phyloP scores from a whole-genome alignment of 2,888 invertebrate genomes.

The Drosophila algonquin region DNA sequence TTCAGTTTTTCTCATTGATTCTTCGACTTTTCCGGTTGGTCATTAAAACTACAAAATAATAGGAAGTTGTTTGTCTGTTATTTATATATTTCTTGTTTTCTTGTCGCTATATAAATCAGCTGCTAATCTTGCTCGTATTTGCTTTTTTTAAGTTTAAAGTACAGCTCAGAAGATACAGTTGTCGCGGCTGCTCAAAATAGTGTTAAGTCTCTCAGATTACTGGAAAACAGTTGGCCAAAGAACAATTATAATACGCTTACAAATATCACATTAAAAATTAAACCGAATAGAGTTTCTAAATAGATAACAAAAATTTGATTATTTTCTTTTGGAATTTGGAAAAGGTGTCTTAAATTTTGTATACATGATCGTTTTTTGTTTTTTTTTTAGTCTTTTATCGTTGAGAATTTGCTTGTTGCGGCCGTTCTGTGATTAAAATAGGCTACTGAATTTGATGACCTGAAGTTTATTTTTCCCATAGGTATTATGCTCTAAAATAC shows the following conservation, averaged over 20 bases:
- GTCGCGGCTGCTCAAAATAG: conserved; percentile 36
- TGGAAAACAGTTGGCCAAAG: conserved; percentile 58
- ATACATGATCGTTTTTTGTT: conserved; percentile 46
- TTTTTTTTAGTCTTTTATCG: conserved; percentile 63
- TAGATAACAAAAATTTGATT: conserved; percentile 67
- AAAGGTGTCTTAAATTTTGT: conserved; percentile 62
- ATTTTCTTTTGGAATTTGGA: conserved; percentile 47
- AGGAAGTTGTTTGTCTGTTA: conserved; percentile 66
- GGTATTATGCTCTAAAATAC: conserved; percentile 69
- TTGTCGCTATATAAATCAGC: conserved; percentile 39
- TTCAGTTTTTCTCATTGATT: conserved; percentile 38
- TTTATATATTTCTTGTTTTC: conserved; percentile 22
- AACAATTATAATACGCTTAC: conserved; percentile 58
- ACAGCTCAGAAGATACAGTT: conserved; percentile 42
- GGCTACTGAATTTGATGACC: conserved; percentile 56
- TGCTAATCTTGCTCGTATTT: conserved; percentile 11
- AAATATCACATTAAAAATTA: conserved; percentile 68
- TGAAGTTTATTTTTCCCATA: conserved; percentile 57
- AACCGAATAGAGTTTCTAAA: conserved; percentile 59
- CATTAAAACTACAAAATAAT: conserved; percentile 75
- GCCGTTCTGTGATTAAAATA: conserved; percentile 44
- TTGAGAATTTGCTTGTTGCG: conserved; percentile 49
- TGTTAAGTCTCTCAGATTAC: conserved; percentile 45
- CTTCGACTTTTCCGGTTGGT: conserved; percentile 39
- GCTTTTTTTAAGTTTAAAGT: conserved; percentile 45